Percentiles rank a stretch among this genome's conserved stretches.
Evolutionary conservation across 2,113 vertebrate genomes (phyloP).

Genomic region (Spea bombifrons): DNA sequence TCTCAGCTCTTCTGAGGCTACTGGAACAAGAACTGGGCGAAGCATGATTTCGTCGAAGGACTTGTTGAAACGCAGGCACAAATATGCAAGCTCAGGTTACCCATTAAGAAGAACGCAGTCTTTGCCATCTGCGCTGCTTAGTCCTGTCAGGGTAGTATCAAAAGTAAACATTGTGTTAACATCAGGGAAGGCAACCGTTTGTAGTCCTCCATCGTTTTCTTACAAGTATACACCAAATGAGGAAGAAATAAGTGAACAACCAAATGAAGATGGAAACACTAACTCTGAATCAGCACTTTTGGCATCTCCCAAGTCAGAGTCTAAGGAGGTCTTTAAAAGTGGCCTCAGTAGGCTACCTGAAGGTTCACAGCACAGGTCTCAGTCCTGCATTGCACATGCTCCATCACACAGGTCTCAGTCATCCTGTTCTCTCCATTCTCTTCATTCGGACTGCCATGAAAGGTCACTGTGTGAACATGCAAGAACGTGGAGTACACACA

Average conservation of each 20-base stretch:
- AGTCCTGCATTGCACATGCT: constrained; percentile 53
- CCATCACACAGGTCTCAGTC: constrained; percentile 68
- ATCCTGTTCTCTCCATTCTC: constrained; percentile 74
- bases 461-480: constrained; percentile 62
- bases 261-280: constrained; percentile 44
- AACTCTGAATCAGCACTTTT: constrained; percentile 69
- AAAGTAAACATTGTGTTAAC: constrained; percentile 84
- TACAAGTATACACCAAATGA: constrained; percentile 71
- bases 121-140: constrained; percentile 77
- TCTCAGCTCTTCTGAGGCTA: constrained; percentile 36
- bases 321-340: constrained; percentile 50
- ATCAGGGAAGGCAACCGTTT: constrained; percentile 71
- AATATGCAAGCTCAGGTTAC: constrained; percentile 59
- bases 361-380: constrained; percentile 54
- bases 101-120: constrained; percentile 84
- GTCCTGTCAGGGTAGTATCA: constrained; percentile 81
- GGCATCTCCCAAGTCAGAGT: constrained; percentile 60
- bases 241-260: constrained; percentile 46
- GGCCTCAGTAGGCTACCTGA: constrained; percentile 32
- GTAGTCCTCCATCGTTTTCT: constrained; percentile 78
- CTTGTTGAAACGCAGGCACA: constrained; percentile 62
- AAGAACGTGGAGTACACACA: constrained; percentile 78
- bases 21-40: constrained; percentile 55
- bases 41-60: constrained; percentile 63
- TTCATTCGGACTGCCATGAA: constrained; percentile 71